A percentile compares a stretch with the other conserved stretches of the same genome.
These are phyloP conservation scores for Mionectes olivaceus DNA, from an alignment of 2,797 vertebrate genomes.

Conservation along the genomic window DNA sequence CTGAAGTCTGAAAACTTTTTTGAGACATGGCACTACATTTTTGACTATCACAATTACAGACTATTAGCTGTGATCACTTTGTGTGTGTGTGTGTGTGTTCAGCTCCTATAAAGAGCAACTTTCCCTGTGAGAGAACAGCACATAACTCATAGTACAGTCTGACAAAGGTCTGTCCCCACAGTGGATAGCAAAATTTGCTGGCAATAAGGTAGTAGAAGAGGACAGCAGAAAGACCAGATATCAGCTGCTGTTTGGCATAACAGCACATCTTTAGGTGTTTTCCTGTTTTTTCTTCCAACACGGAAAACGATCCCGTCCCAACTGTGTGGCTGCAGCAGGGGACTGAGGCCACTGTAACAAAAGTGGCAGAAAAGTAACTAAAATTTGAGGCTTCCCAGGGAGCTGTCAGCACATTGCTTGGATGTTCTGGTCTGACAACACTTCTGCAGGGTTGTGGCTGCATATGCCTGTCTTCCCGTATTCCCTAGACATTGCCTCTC, in stretches of 20 bases:
- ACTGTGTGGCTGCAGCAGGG: not conserved
- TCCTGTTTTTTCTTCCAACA: not conserved
- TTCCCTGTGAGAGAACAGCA: not conserved
- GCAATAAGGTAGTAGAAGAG: not conserved
- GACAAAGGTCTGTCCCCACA: not conserved
- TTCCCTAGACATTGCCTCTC: not conserved
- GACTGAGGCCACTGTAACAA: not conserved
- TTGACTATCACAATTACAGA: not conserved
- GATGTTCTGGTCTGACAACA: not conserved
- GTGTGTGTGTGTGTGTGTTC: not conserved
- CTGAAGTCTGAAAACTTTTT: not conserved
- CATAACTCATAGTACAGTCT: fast-evolving
- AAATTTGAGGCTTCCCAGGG: not conserved
- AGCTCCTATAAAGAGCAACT: not conserved
- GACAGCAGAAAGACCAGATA: not conserved
- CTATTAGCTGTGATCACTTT: not conserved
- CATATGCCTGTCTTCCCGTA: not conserved
- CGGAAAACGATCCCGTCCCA: fast-evolving
- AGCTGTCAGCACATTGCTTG: not conserved
- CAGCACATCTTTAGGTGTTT: not conserved
- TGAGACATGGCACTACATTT: not conserved
- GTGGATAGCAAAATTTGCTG: not conserved
- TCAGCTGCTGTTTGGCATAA: not conserved
- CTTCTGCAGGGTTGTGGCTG: not conserved
- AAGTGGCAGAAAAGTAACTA: not conserved